A percentile compares a stretch with the other conserved stretches of the same genome.
Conservation (phyloP, 2,797 vertebrate genomes). For the Bovichtus diacanthus region DNA sequence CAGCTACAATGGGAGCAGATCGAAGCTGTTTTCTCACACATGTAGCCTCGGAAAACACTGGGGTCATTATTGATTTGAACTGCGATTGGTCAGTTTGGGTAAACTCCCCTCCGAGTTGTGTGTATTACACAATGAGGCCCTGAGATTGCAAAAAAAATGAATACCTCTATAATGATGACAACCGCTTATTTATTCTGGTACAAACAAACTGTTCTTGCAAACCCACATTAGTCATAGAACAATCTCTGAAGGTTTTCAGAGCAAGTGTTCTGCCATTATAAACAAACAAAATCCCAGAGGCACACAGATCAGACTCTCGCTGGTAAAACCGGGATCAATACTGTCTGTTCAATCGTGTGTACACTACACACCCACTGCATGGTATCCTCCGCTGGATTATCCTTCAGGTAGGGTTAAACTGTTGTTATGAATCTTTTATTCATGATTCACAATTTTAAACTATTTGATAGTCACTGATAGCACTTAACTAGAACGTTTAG, state of each 20-base stretch:
- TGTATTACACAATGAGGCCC: constrained; percentile 17
- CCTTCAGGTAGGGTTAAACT: neutral
- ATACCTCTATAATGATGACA: neutral
- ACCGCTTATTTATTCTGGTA: neutral
- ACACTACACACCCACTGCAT: too few relatives aligned
- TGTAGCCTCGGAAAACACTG: constrained; percentile 9
- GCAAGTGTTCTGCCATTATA: neutral
- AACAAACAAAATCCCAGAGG: neutral
- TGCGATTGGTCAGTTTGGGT: constrained; percentile 48
- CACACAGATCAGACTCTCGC: neutral
- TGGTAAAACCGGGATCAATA: neutral
- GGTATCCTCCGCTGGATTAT: neutral
- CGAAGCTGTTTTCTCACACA: constrained; percentile 66
- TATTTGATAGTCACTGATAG: neutral
- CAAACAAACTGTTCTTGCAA: neutral
- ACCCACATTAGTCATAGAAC: neutral
- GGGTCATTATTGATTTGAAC: constrained; percentile 48
- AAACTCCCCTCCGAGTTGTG: constrained; percentile 30
- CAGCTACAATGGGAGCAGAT: constrained; percentile 64
- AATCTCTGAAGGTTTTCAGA: neutral
- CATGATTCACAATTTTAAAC: neutral
- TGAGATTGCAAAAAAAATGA: neutral
- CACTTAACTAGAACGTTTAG: neutral
- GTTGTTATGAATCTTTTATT: neutral
- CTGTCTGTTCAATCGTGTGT: neutral